Percentiles rank a stretch among this genome's conserved stretches.
Evolutionary conservation across 2,888 invertebrate genomes (phyloP).

Genomic region (Balanococcus diminutus): DNA sequence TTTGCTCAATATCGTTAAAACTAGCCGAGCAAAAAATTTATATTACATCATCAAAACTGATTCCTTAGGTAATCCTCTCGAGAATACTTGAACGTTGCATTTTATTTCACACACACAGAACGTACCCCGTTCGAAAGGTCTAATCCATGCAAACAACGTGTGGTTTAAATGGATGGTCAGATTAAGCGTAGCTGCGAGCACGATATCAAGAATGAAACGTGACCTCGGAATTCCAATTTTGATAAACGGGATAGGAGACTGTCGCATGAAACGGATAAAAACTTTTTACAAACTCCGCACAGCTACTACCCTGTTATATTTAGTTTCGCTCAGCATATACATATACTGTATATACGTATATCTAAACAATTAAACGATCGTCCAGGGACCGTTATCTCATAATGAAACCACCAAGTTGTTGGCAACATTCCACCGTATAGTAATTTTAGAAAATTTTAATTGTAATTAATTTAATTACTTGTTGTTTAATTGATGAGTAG

Average conservation of each 20-base stretch:
- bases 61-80: neutral
- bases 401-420: slow-evolving; percentile 29
- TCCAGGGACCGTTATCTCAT: slow-evolving; percentile 47
- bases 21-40: neutral
- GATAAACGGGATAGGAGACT: slow-evolving; percentile 6
- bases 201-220: slow-evolving; percentile 26
- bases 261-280: slow-evolving; percentile 38
- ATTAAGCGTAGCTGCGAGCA: neutral
- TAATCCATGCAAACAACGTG: slow-evolving; percentile 23
- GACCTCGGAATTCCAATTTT: slow-evolving; percentile 37
- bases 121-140: neutral
- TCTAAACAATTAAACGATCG: slow-evolving; percentile 51
- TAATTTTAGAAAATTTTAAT: slow-evolving; percentile 35
- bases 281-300: slow-evolving; percentile 17
- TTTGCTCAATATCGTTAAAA: neutral
- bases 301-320: neutral
- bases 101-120: neutral
- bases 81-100: neutral
- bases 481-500: neutral
- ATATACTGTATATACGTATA: slow-evolving; percentile 2
- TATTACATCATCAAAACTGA: neutral
- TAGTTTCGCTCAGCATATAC: neutral
- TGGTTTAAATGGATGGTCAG: slow-evolving; percentile 26
- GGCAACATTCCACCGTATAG: slow-evolving; percentile 28
- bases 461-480: slow-evolving; percentile 32